Evolutionary conservation across 1,140 invertebrate genomes (phyloP).

Genomic region (Pseudomyrmex cubaensis): DNA sequence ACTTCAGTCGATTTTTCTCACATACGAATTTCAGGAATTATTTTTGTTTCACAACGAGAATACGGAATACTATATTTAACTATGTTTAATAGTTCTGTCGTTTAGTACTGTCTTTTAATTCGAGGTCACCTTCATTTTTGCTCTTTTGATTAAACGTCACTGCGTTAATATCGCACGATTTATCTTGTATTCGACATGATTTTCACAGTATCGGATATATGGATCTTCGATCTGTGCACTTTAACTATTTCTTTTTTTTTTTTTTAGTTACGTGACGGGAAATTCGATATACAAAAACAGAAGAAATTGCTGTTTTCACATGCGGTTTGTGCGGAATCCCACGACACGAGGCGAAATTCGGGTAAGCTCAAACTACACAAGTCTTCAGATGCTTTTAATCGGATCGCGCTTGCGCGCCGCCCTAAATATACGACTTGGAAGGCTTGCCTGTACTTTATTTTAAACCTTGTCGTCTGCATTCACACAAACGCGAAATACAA

Average conservation of each 20-base stretch:
- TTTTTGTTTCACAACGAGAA: neutral
- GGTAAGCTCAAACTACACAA: constrained; percentile 64
- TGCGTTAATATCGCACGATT: neutral
- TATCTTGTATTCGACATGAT: neutral
- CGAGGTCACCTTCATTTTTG: constrained; percentile 24
- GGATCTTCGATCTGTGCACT: neutral
- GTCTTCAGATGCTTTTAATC: constrained; percentile 71
- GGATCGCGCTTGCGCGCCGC: constrained; percentile 79
- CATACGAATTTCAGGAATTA: neutral
- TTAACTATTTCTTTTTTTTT: neutral
- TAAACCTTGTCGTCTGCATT: constrained; percentile 70
- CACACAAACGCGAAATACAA: constrained; percentile 38
- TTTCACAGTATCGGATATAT: neutral
- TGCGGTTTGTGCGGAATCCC: constrained; percentile 39
- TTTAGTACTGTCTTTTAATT: constrained; percentile 18
- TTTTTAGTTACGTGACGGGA: neutral
- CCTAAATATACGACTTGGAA: constrained; percentile 81
- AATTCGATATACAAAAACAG: no score
- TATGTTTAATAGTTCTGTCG: neutral
- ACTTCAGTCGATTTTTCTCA: neutral
- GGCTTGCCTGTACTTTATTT: constrained; percentile 79
- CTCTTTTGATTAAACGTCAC: constrained; percentile 21
- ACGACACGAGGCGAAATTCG: constrained; percentile 55
- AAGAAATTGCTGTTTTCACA: constrained; percentile 1
- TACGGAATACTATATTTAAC: no score